Evolutionary conservation across 1,140 invertebrate species (phyloP).

Genomic region (Neoseiulus cucumeris): DNA sequence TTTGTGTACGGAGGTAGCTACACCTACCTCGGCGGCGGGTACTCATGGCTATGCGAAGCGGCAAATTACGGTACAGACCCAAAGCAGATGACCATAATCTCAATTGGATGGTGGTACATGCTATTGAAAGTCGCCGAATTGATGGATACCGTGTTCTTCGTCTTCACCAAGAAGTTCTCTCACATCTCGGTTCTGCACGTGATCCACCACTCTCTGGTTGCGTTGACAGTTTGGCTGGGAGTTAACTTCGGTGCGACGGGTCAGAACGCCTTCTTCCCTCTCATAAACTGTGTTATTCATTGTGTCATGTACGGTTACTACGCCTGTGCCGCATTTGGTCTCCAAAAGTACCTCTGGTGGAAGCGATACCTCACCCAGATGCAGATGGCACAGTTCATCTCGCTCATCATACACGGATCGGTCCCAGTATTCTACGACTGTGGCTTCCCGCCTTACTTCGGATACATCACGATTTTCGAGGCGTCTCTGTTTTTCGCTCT

Average conservation of each 20-base stretch:
- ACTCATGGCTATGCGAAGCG: constrained; percentile 70
- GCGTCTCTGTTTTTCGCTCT: constrained; percentile 72
- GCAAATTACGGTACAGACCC: constrained; percentile 59
- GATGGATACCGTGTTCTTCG: constrained; percentile 83
- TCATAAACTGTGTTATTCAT: constrained; percentile 70
- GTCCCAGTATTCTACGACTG: constrained; percentile 78
- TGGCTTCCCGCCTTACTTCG: constrained; percentile 80
- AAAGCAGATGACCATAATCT: constrained; percentile 59
- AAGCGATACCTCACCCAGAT: constrained; percentile 35
- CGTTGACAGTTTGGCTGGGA: constrained; percentile 81
- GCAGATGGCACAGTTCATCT: constrained; percentile 50
- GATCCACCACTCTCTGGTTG: constrained; percentile 85
- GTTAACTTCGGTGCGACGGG: constrained; percentile 78
- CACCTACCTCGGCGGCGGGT: constrained; percentile 28
- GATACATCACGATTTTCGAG: constrained; percentile 68
- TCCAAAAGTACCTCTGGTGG: constrained; percentile 36
- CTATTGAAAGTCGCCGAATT: constrained; percentile 90
- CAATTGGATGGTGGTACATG: constrained; percentile 88
- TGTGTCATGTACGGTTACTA: constrained; percentile 36
- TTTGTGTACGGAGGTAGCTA: constrained; percentile 24
- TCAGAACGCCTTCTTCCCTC: constrained; percentile 48
- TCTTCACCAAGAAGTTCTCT: constrained; percentile 69
- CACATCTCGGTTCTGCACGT: constrained; percentile 81
- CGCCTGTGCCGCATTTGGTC: constrained; percentile 32
- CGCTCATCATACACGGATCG: constrained; percentile 68